Evolutionary conservation across 2,797 vertebrate genomes (phyloP).

Genomic region (Amphiprion clarkii): DNA sequence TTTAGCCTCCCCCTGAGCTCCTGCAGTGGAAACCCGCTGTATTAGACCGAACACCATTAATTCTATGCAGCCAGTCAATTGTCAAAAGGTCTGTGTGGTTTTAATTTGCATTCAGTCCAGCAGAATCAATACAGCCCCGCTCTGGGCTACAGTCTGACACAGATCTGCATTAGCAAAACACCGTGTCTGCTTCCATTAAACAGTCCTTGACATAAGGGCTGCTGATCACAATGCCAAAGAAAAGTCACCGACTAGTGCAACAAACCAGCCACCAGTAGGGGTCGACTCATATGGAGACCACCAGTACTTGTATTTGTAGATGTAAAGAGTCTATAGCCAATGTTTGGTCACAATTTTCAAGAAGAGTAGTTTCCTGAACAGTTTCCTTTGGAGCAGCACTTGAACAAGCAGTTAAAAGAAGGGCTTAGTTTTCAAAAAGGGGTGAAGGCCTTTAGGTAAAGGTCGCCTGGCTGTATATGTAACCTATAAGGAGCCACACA

Average conservation of each 20-base stretch:
- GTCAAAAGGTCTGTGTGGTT: constrained; percentile 63
- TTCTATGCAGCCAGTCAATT: constrained; percentile 49
- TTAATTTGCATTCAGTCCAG: constrained; percentile 47
- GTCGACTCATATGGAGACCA: background rate
- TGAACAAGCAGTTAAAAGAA: constrained; percentile 5
- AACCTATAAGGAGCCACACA: constrained; percentile 15
- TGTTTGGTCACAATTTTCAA: background rate
- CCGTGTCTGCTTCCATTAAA: constrained; percentile 38
- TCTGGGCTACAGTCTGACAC: constrained; percentile 67
- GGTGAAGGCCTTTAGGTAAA: constrained; percentile 34
- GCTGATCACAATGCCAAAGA: background rate
- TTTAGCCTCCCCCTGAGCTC: too few relatives aligned
- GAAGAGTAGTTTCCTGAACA: too few relatives aligned
- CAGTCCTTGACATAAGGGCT: background rate
- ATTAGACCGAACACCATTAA: constrained; percentile 38
- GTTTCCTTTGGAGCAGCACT: background rate
- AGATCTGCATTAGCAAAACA: constrained; percentile 51
- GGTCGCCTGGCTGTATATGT: constrained; percentile 17
- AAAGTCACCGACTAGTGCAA: background rate
- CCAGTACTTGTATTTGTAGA: background rate
- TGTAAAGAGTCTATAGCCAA: background rate
- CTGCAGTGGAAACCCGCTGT: too few relatives aligned
- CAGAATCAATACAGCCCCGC: constrained; percentile 63
- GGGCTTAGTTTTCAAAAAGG: constrained; percentile 7
- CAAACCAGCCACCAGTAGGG: background rate